These are phyloP conservation scores for Forbesichthys papilliferus DNA, from an alignment of 2,113 vertebrate species.

Conservation along the genomic window DNA sequence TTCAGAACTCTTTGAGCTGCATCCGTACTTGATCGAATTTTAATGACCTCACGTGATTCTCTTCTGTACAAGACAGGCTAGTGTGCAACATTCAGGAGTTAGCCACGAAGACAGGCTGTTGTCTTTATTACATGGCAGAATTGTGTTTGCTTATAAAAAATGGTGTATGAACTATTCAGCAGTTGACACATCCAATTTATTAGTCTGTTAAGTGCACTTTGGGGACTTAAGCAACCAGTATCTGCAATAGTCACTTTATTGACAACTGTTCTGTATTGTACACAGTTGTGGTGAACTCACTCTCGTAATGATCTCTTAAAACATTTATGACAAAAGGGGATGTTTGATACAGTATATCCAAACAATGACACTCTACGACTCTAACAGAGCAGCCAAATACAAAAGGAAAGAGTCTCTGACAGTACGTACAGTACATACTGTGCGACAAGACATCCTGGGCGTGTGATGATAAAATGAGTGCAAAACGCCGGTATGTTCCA, in stretches of 20 bases:
- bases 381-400: too few relatives aligned
- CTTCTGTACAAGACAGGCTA: constrained; percentile 11
- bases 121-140: too few relatives aligned
- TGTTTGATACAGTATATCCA: too few relatives aligned
- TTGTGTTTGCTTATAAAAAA: too few relatives aligned
- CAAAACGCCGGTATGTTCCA: constrained; percentile 31
- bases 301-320: not conserved
- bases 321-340: not conserved
- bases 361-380: too few relatives aligned
- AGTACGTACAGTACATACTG: constrained; percentile 20
- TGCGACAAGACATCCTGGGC: not conserved
- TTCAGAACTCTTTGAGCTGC: constrained; percentile 36
- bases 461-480: constrained; percentile 40
- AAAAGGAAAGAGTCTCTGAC: not conserved
- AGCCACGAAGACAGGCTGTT: too few relatives aligned
- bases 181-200: too few relatives aligned
- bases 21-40: constrained; percentile 50
- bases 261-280: constrained; percentile 15
- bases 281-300: constrained; percentile 13
- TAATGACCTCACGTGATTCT: constrained; percentile 53
- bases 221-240: constrained; percentile 15
- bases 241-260: constrained; percentile 13
- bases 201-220: not conserved
- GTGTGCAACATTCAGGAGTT: constrained; percentile 11
- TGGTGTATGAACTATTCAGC: constrained; percentile 10